Evolutionary conservation across 2,113 vertebrate genomes (phyloP).

Genomic region (Polyodon spathula): DNA sequence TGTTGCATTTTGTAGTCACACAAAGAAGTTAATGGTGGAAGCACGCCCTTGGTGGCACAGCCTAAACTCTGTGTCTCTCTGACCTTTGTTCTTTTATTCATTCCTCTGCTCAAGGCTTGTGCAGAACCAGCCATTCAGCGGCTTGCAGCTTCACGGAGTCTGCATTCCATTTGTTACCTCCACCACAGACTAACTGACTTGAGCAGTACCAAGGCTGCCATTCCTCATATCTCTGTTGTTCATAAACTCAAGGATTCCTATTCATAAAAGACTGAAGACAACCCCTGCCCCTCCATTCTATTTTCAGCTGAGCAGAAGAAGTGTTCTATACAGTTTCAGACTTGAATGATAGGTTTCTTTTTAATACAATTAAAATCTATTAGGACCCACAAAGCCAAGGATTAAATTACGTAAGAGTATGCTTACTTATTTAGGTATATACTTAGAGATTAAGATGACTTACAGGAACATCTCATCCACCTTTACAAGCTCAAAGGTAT

Average conservation of each 20-base stretch:
- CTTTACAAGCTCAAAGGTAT: too few relatives aligned
- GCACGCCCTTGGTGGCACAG: background rate
- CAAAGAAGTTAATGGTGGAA: background rate
- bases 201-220: conserved; percentile 12
- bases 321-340: too few relatives aligned
- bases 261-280: conserved; percentile 4
- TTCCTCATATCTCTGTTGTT: conserved; percentile 6
- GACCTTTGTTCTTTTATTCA: conserved; percentile 22
- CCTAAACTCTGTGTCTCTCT: conserved; percentile 3
- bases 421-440: too few relatives aligned
- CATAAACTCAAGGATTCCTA: conserved; percentile 16
- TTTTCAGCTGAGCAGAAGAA: background rate
- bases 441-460: too few relatives aligned
- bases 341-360: too few relatives aligned
- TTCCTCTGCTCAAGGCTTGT: conserved; percentile 16
- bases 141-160: background rate
- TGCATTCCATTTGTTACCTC: background rate
- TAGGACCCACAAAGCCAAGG: too few relatives aligned
- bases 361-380: too few relatives aligned
- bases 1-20: background rate
- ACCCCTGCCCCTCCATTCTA: background rate
- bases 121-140: conserved; percentile 12
- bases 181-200: background rate
- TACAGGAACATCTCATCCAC: too few relatives aligned
- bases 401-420: too few relatives aligned